phyloP scores from a whole-genome alignment of 2,113 vertebrate species.

The Nibea coibor region DNA sequence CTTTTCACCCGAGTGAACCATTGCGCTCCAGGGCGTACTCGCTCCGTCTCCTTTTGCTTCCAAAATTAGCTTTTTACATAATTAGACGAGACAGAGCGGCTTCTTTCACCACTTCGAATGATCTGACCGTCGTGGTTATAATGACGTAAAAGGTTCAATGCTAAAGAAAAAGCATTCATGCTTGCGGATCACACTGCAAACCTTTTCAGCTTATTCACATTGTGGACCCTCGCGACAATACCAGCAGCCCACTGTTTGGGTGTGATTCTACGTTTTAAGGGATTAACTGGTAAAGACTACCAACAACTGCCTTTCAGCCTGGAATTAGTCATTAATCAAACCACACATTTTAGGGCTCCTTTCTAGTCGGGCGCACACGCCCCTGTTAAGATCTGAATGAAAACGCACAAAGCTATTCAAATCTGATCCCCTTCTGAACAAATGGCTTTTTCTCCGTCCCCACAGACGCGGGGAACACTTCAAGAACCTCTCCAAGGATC shows the following conservation, averaged over 20 bases:
- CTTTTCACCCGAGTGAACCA: slow-evolving; percentile 26
- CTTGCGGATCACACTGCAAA: slow-evolving; percentile 57
- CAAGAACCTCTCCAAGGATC: slow-evolving; percentile 79
- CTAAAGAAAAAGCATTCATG: slow-evolving; percentile 42
- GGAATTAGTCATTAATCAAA: slow-evolving; percentile 82
- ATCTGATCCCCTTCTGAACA: slow-evolving; percentile 78
- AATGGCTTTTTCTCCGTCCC: slow-evolving; percentile 79
- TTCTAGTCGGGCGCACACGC: slow-evolving; percentile 66
- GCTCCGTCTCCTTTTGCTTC: neutral
- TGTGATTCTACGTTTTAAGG: slow-evolving; percentile 76
- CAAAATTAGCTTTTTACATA: neutral
- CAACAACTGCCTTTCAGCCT: slow-evolving; percentile 83
- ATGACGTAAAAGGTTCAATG: slow-evolving; percentile 1
- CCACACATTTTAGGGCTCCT: slow-evolving; percentile 69
- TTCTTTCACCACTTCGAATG: slow-evolving; percentile 10
- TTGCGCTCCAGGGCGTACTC: neutral
- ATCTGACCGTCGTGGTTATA: slow-evolving; percentile 11
- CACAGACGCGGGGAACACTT: slow-evolving; percentile 74
- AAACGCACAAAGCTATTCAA: slow-evolving; percentile 75
- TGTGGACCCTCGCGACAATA: slow-evolving; percentile 63
- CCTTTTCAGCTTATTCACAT: slow-evolving; percentile 59
- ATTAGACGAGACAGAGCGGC: slow-evolving; percentile 2
- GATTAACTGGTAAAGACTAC: slow-evolving; percentile 84
- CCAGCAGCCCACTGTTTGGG: slow-evolving; percentile 71
- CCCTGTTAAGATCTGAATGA: slow-evolving; percentile 76